Conservation (phyloP, 2,113 vertebrate species). For the Sialia sialis region DNA sequence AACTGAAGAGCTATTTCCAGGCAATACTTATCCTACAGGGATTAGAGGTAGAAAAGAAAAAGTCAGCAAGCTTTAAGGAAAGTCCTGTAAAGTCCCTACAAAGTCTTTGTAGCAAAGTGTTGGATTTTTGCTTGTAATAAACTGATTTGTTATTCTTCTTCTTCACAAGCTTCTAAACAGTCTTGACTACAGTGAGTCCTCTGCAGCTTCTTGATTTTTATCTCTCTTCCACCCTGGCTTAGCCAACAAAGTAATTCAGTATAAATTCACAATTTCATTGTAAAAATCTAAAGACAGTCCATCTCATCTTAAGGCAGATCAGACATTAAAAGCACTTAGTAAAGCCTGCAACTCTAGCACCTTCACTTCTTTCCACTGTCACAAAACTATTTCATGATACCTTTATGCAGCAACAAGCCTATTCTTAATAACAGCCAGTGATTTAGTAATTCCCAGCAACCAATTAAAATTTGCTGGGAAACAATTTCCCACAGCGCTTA, state of each 20-base stretch:
- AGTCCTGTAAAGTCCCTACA: not conserved
- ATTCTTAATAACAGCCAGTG: not conserved
- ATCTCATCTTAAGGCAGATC: not conserved
- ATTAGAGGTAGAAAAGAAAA: not conserved
- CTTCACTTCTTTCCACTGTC: not conserved
- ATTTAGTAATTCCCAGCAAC: conserved; percentile 32
- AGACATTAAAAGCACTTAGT: not conserved
- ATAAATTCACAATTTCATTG: not conserved
- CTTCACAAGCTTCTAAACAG: not conserved
- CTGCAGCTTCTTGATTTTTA: not conserved
- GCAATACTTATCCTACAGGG: not conserved
- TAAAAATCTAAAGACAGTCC: not conserved
- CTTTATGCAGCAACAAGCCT: not conserved
- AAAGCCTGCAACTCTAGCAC: not conserved
- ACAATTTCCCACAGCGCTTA: not conserved
- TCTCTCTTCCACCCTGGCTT: not conserved
- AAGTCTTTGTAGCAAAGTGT: not conserved
- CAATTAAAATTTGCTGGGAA: conserved; percentile 30
- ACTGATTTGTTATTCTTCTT: not conserved
- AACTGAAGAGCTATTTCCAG: not conserved
- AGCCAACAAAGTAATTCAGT: not conserved
- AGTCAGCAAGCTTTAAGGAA: not conserved
- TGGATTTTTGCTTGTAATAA: not conserved
- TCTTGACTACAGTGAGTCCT: not conserved
- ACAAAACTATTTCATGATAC: not conserved